A percentile compares a stretch with the other conserved stretches of the same genome.
These are phyloP conservation scores for Dermolepida albohirtum DNA, from an alignment of 2,888 invertebrate genomes.

Conservation along the genomic window DNA sequence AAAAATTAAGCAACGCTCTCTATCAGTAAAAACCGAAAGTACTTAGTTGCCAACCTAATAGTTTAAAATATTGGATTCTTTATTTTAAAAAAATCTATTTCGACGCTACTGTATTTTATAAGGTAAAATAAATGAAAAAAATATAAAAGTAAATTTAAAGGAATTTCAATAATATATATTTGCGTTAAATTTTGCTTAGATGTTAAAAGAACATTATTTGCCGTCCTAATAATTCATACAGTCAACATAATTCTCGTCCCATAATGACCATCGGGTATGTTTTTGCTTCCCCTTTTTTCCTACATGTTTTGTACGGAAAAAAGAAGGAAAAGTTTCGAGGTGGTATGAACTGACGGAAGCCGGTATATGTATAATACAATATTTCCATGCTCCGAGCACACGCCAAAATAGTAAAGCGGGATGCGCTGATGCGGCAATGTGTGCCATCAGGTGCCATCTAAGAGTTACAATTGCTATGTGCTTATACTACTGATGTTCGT, in stretches of 20 bases:
- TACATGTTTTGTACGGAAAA: background rate
- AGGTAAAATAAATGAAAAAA: too few species aligned
- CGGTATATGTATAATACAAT: conserved; percentile 60
- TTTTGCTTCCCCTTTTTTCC: background rate
- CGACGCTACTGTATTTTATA: too few species aligned
- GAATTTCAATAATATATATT: background rate
- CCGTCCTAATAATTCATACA: background rate
- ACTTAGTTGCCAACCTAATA: too few species aligned
- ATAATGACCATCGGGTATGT: conserved; percentile 4
- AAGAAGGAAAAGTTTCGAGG: conserved; percentile 25
- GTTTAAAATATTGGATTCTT: too few species aligned
- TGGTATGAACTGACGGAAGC: conserved; percentile 38
- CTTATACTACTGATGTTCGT: conserved; percentile 61
- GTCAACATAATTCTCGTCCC: conserved; percentile 14
- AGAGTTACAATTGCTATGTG: conserved; percentile 63
- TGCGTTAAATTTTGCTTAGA: background rate
- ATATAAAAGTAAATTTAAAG: too few species aligned
- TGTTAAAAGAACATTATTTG: conserved; percentile 12
- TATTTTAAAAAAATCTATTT: too few species aligned
- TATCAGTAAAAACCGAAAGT: too few species aligned
- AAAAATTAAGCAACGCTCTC: too few species aligned
- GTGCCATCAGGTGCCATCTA: conserved; percentile 61
- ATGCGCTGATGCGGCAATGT: conserved; percentile 62
- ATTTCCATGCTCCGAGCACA: conserved; percentile 60
- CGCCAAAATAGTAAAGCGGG: conserved; percentile 59